phyloP scores from a whole-genome alignment of 92 coral and sea anemone genomes.

The Phenganax stokvisi region DNA sequence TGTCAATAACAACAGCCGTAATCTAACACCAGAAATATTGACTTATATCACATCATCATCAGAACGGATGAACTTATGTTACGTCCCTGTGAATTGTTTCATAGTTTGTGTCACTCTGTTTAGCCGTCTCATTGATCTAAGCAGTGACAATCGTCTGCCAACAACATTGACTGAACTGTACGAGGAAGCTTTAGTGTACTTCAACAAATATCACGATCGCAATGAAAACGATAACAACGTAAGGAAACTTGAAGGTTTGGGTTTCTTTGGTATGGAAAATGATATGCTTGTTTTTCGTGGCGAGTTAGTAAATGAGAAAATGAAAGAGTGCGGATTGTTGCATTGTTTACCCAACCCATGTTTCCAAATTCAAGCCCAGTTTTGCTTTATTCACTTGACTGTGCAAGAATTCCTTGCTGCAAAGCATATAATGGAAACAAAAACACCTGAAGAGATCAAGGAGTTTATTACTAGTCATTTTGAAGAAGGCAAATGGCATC shows the following conservation, averaged over 20 bases:
- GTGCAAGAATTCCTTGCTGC: slow-evolving; percentile 31
- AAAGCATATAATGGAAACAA: background rate
- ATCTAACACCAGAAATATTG: background rate
- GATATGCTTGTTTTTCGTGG: background rate
- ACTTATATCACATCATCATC: background rate
- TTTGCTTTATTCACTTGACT: slow-evolving; percentile 16
- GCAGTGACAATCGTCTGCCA: background rate
- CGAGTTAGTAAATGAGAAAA: background rate
- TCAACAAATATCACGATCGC: background rate
- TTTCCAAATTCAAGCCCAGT: background rate
- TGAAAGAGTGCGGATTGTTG: background rate
- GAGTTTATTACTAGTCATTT: no score
- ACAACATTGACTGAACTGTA: slow-evolving; percentile 14
- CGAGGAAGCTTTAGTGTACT: background rate
- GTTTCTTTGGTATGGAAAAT: slow-evolving; percentile 9
- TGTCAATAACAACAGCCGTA: background rate
- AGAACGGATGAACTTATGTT: slow-evolving; percentile 46
- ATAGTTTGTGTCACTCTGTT: slow-evolving; percentile 34
- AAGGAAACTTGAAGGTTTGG: background rate
- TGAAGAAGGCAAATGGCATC: no score
- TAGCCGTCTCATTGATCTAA: background rate
- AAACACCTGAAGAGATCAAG: no score
- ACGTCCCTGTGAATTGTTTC: slow-evolving; percentile 55
- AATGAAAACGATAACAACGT: background rate
- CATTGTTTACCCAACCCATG: background rate